These are phyloP conservation scores for Sarcophaga rosellei DNA, from an alignment of 2,888 invertebrate species.

Conservation along the genomic window DNA sequence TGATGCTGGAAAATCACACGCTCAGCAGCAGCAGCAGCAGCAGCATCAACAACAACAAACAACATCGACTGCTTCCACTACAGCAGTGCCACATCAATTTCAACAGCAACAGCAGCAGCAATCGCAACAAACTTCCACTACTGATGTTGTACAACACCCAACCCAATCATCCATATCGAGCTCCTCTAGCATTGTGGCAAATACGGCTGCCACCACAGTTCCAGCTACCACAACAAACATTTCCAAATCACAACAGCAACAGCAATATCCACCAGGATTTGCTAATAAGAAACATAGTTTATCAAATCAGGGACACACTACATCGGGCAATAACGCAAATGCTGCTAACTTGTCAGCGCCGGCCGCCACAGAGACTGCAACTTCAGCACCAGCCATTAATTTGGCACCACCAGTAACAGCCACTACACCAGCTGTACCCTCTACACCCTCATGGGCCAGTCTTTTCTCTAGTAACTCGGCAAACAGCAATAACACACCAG, in stretches of 20 bases:
- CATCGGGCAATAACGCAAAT: conserved; percentile 45
- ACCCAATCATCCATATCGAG: conserved; percentile 70
- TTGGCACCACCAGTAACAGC: conserved; percentile 80
- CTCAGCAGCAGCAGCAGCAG: conserved; percentile 39
- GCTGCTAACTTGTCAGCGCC: conserved; percentile 35
- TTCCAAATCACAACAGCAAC: conserved; percentile 42
- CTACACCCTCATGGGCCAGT: conserved; percentile 85
- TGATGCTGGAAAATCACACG: conserved; percentile 73
- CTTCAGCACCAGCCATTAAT: conserved; percentile 73
- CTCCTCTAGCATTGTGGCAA: conserved; percentile 68
- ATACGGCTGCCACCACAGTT: conserved; percentile 81
- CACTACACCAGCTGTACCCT: conserved; percentile 71
- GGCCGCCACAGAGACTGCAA: conserved; percentile 72
- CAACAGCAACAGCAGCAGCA: conserved; percentile 59
- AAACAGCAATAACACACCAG: neutral
- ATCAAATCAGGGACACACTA: conserved; percentile 47
- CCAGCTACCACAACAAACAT: conserved; percentile 75
- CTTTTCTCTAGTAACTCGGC: conserved; percentile 82
- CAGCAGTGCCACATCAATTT: conserved; percentile 61
- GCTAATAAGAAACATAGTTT: conserved; percentile 56
- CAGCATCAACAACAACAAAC: conserved; percentile 70
- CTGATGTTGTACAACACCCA: conserved; percentile 81
- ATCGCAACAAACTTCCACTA: conserved; percentile 75
- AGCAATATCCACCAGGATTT: conserved; percentile 49
- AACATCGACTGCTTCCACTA: conserved; percentile 74